Percentiles rank a stretch among this genome's conserved stretches.
Evolutionary conservation across 2,113 vertebrate species (phyloP).

Genomic region (Aspiorhynchus laticeps): DNA sequence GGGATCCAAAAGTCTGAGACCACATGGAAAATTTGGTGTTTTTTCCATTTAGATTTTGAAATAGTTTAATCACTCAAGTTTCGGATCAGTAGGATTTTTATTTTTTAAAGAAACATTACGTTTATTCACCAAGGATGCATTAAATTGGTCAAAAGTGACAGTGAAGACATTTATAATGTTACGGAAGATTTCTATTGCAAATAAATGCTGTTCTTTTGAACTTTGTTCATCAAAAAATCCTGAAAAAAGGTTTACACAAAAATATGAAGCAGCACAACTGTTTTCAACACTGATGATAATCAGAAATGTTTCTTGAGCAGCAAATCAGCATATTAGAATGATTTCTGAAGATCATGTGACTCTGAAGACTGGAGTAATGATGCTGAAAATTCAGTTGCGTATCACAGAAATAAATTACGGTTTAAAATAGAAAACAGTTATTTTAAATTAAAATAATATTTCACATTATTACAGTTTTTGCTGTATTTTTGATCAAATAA

Average conservation of each 20-base stretch:
- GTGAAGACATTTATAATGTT: not conserved
- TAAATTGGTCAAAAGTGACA: not conserved
- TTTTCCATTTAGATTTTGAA: not conserved
- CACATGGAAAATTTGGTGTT: not conserved
- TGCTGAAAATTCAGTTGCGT: not conserved
- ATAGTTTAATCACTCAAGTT: not conserved
- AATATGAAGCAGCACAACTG: not conserved
- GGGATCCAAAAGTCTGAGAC: not conserved
- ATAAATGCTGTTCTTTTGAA: not conserved
- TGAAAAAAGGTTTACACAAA: not conserved
- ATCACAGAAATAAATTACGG: not conserved
- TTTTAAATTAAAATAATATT: not conserved
- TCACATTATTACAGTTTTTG: not conserved
- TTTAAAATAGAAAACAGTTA: not conserved
- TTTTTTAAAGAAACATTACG: no score
- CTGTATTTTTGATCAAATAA: not conserved
- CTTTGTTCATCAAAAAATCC: not conserved
- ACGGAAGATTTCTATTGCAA: no score
- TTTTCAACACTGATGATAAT: not conserved
- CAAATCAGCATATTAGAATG: not conserved
- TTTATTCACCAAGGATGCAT: no score
- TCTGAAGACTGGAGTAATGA: not conserved
- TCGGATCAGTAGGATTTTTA: no score
- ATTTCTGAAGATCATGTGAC: not conserved
- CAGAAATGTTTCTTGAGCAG: not conserved